Conservation (phyloP, 2,888 invertebrate species). For the Galeruca laticollis region DNA sequence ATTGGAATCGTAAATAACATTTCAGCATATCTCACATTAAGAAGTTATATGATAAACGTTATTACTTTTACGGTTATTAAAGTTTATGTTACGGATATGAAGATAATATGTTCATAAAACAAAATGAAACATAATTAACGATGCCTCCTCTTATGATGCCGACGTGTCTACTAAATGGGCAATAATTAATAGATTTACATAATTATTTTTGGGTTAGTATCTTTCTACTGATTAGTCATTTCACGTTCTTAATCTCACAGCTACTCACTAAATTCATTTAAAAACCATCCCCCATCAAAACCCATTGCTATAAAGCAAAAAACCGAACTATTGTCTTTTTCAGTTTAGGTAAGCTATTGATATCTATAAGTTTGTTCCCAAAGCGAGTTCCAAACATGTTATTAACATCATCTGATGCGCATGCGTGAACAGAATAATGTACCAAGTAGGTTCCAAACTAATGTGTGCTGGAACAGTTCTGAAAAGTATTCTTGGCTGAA, state of each 20-base stretch:
- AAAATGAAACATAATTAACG: neutral
- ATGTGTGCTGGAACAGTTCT: too few relatives aligned
- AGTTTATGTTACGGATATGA: neutral
- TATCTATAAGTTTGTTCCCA: too few relatives aligned
- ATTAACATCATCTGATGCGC: too few relatives aligned
- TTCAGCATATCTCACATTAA: neutral
- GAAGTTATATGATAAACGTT: neutral
- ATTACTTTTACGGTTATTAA: neutral
- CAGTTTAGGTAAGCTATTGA: too few relatives aligned
- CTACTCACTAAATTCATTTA: neutral
- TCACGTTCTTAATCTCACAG: neutral
- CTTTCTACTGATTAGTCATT: neutral
- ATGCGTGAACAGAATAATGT: too few relatives aligned
- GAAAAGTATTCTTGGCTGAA: too few relatives aligned
- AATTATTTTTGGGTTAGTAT: neutral
- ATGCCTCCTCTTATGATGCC: neutral
- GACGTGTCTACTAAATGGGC: neutral
- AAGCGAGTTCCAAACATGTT: too few relatives aligned
- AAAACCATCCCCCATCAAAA: too few relatives aligned
- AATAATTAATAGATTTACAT: conserved; percentile 4
- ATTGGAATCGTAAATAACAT: neutral
- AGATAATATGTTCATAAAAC: neutral
- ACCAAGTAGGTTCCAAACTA: too few relatives aligned
- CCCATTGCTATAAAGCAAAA: too few relatives aligned
- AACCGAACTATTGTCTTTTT: too few relatives aligned